Evolutionary conservation across 2,888 invertebrate genomes (phyloP).

Genomic region (Caenorhabditis becei): DNA sequence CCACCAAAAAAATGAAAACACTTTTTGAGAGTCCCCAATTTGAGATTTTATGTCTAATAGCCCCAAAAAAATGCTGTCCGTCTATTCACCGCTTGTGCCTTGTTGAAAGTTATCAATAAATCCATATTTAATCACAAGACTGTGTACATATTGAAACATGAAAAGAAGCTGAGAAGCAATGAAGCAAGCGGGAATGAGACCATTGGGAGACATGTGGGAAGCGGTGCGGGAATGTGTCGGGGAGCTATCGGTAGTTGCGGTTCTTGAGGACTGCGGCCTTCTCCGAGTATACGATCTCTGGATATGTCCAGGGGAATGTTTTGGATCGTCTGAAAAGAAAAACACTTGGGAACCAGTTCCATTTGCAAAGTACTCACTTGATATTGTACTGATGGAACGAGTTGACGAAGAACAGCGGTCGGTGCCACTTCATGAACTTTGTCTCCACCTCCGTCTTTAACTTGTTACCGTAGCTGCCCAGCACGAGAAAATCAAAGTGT

Average conservation of each 20-base stretch:
- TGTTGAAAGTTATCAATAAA: conserved; percentile 15
- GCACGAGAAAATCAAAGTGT: conserved; percentile 77
- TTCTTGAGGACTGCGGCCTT: conserved; percentile 72
- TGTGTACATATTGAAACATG: background rate
- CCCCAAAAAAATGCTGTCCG: background rate
- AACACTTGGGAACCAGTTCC: conserved; percentile 9
- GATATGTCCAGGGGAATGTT: conserved; percentile 70
- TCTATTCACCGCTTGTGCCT: conserved; percentile 54
- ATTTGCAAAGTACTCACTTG: conserved; percentile 26
- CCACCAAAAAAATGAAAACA: conserved; percentile 1
- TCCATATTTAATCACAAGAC: background rate
- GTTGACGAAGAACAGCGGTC: conserved; percentile 67
- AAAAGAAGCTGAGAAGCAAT: background rate
- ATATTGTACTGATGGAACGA: conserved; percentile 64
- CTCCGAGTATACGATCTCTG: conserved; percentile 69
- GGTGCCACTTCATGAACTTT: conserved; percentile 65
- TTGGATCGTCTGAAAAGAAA: conserved; percentile 36
- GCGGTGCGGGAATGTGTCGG: background rate
- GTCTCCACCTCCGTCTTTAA: conserved; percentile 59
- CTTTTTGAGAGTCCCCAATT: conserved; percentile 19
- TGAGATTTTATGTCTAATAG: background rate
- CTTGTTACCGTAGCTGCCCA: conserved; percentile 73
- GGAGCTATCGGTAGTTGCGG: conserved; percentile 33
- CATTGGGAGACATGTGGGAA: conserved; percentile 4
- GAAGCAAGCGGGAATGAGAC: background rate